Evolutionary conservation across 2,888 invertebrate species (phyloP), one percentile per base, ranked within the genome.

Genomic region (Drosophila cracens): DNA sequence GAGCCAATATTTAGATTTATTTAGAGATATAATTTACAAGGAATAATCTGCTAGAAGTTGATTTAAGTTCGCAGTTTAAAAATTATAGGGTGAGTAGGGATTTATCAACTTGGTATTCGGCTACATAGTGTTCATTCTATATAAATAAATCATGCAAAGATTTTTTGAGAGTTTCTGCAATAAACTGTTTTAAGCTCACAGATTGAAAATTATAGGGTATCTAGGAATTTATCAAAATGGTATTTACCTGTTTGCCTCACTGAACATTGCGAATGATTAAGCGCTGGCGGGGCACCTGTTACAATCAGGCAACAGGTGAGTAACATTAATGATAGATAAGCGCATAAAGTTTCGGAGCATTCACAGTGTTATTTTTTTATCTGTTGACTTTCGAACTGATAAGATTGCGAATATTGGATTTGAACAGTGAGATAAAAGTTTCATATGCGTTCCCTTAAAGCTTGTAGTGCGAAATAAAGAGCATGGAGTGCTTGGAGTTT

Each of bases 251-350:
- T 52, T 53, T 33, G 21, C 48, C 27, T 36, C 93, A 93, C 34
- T 53, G 18, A 36, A 21, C 56, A 58, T 79, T 60, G 81, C 77
- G 51, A 87, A 80, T 87, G 79, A 79, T 83, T 86, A 78, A 77
- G 70, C 66, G 16, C 21, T 52, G 52, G 46, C 54, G 43, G 36
- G 67, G 83, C 87, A 90, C 87, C 90, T 87, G 87, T 89, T 79
- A 79, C 63, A 79, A 81, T 85, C 90, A 76, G 79, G 60, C 63
- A 58, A 49, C 71, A 77, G 70, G 76, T 89, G 89, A 89, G 85
- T 87, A 87, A 87, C 70, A 64, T 29, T 52, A 70, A 53, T 53
- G 64, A 63, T 51, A 78, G 85, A 89, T 89, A 90, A 90, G 74
- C 65, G 31, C 48, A 34, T 38, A 52, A 25, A 31, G 56, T 59